These are phyloP conservation scores for Phenacoccus solenopsis DNA, from an alignment of 1,140 invertebrate species.

Conservation along the genomic window DNA sequence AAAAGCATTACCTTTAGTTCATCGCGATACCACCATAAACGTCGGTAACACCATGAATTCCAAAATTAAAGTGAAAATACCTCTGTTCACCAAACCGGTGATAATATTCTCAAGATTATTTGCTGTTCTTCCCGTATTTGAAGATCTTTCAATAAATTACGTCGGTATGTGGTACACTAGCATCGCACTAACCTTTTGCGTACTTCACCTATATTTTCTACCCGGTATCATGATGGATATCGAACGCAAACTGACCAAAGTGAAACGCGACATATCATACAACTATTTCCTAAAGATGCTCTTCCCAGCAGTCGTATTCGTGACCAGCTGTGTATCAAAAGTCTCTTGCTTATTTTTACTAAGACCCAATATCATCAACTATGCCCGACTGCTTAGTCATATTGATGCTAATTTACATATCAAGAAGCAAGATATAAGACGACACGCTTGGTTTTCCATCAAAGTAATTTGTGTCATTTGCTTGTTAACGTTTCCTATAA, in stretches of 20 bases:
- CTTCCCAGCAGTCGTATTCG: neutral
- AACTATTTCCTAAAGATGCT: conserved; percentile 10
- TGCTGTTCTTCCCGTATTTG: neutral
- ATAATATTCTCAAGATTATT: neutral
- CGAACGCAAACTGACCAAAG: neutral
- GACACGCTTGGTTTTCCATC: neutral
- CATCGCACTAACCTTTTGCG: neutral
- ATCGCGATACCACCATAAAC: no score
- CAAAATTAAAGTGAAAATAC: neutral
- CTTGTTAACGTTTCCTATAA: neutral
- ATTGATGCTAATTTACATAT: neutral
- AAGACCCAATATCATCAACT: neutral
- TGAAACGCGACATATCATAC: neutral
- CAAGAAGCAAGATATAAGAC: neutral
- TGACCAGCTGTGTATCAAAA: neutral
- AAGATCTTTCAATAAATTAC: neutral
- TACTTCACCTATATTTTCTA: neutral
- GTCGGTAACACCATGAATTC: no score
- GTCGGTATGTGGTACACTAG: neutral
- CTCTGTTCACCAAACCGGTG: neutral
- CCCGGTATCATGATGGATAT: neutral
- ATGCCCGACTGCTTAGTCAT: neutral
- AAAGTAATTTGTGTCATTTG: neutral
- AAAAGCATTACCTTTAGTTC: no score
- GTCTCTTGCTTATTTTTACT: neutral